These are phyloP conservation scores for Micromussa lordhowensis DNA, from an alignment of 92 coral and sea anemone genomes.

Conservation along the genomic window DNA sequence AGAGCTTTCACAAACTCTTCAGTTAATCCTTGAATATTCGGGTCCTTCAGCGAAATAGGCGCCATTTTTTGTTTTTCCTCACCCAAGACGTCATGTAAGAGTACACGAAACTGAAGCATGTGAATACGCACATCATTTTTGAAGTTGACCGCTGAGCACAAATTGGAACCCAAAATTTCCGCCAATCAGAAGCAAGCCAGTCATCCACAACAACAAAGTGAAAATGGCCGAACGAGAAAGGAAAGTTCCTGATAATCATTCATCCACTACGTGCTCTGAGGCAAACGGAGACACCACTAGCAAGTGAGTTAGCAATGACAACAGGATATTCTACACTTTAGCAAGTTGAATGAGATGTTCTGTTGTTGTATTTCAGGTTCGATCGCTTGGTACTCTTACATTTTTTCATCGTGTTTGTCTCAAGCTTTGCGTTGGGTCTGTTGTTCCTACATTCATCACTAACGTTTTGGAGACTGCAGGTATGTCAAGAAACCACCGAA, in stretches of 20 bases:
- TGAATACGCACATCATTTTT: not conserved
- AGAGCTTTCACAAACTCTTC: slow-evolving; percentile 65
- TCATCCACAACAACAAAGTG: slow-evolving; percentile 37
- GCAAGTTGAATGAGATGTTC: not conserved
- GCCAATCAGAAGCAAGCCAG: slow-evolving; percentile 63
- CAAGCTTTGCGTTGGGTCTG: slow-evolving; percentile 85
- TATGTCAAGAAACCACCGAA: not conserved
- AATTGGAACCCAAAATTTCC: not conserved
- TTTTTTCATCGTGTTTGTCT: slow-evolving; percentile 85
- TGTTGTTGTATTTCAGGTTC: slow-evolving; percentile 29
- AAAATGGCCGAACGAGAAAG: slow-evolving; percentile 78
- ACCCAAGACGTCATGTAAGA: not conserved
- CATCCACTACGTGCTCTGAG: slow-evolving; percentile 53
- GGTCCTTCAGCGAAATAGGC: slow-evolving; percentile 86
- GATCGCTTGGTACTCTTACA: slow-evolving; percentile 89
- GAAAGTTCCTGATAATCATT: slow-evolving; percentile 17
- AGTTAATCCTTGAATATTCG: slow-evolving; percentile 61
- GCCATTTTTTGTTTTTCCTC: slow-evolving; percentile 71
- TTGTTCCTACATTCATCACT: slow-evolving; percentile 86
- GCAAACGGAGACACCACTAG: slow-evolving; percentile 63
- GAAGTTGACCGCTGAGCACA: slow-evolving; percentile 24
- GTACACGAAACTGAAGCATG: slow-evolving; percentile 5
- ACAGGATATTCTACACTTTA: not conserved
- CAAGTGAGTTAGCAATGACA: slow-evolving; percentile 21
- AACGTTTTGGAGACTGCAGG: slow-evolving; percentile 92